Percentiles rank a stretch among this genome's conserved stretches.
These are phyloP conservation scores for Dynastes grantii DNA, from an alignment of 2,888 invertebrate genomes.

Conservation along the genomic window DNA sequence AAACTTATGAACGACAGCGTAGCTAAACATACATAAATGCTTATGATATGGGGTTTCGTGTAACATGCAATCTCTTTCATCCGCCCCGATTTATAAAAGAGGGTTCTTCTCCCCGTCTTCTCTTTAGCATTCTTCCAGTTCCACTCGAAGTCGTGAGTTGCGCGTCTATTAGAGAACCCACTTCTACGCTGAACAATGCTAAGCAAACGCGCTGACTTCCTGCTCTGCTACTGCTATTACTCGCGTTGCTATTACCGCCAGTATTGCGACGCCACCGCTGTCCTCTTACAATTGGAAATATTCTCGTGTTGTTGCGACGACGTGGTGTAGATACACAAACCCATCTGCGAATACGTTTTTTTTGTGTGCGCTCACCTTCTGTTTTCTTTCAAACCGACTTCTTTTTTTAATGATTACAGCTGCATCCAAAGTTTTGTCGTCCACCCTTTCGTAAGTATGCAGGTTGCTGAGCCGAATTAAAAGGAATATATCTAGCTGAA, in stretches of 20 bases:
- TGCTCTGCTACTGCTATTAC: slow-evolving; percentile 8
- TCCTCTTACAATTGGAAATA: not conserved
- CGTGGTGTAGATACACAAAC: slow-evolving; percentile 15
- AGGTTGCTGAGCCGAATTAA: not conserved
- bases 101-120: slow-evolving; percentile 33
- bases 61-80: slow-evolving; percentile 41
- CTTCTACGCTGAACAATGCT: slow-evolving; percentile 34
- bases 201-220: slow-evolving; percentile 32
- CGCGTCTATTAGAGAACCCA: slow-evolving; percentile 27
- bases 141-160: slow-evolving; percentile 25
- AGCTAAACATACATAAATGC: not conserved
- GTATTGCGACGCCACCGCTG: not conserved
- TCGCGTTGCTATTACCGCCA: slow-evolving; percentile 5
- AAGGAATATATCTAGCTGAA: slow-evolving; percentile 21
- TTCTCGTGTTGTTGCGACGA: not conserved
- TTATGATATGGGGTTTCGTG: slow-evolving; percentile 11
- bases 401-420: slow-evolving; percentile 1
- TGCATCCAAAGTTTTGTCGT: not conserved
- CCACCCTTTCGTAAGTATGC: not conserved
- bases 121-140: slow-evolving; percentile 27
- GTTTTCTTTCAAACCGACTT: slow-evolving; percentile 25
- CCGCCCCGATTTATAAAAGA: slow-evolving; percentile 33
- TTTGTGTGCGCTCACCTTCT: not conserved
- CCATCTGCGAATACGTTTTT: slow-evolving; percentile 22
- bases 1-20: not conserved